Conservation (phyloP, 2,888 invertebrate genomes). For the Epinotia brunnichana region DNA sequence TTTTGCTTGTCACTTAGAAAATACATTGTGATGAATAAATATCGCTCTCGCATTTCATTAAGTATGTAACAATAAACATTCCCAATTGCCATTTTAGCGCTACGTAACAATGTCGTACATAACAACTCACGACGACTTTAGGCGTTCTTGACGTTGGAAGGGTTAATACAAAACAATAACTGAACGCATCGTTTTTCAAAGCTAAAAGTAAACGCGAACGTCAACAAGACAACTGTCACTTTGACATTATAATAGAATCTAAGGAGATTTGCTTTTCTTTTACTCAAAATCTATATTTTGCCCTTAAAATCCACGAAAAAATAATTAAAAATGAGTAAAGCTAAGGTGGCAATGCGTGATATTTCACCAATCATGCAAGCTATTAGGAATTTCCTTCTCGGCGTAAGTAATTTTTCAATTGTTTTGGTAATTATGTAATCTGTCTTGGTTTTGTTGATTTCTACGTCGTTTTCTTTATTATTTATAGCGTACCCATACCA, state of each 20-base stretch:
- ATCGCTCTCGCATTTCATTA: too few species aligned
- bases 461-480: constrained; percentile 41
- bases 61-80: too few species aligned
- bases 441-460: constrained; percentile 28
- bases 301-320: neutral
- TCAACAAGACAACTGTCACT: constrained; percentile 28
- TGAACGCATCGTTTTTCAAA: neutral
- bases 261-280: constrained; percentile 5
- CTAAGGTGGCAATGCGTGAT: constrained; percentile 84
- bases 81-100: too few species aligned
- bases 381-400: constrained; percentile 86
- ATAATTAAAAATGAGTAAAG: constrained; percentile 65
- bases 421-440: constrained; percentile 41
- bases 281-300: constrained; percentile 16
- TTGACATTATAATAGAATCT: neutral
- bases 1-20: too few species aligned
- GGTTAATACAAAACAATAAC: neutral
- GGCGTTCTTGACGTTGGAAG: neutral
- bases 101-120: neutral
- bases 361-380: constrained; percentile 85
- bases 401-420: constrained; percentile 74
- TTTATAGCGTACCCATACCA: constrained; percentile 84
- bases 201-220: constrained; percentile 14
- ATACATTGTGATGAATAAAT: too few species aligned
- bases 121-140: neutral